Evolutionary conservation across 2,888 invertebrate species (phyloP).

Genomic region (Drosophila nr. perissopoda): DNA sequence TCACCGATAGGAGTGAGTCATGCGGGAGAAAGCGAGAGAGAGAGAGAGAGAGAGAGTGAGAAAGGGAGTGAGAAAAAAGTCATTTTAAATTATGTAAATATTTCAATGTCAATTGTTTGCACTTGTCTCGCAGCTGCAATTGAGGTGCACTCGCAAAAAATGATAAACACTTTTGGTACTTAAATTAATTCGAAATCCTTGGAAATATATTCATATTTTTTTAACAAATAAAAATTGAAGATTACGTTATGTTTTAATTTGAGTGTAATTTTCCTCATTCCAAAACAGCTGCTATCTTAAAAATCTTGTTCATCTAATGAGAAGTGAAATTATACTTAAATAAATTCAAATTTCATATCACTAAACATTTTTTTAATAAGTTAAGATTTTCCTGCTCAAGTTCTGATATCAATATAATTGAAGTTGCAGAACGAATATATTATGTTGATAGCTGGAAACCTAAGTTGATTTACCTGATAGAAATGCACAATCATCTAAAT

Average conservation of each 20-base stretch:
- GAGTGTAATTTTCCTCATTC: not conserved
- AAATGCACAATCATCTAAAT: constrained; percentile 96
- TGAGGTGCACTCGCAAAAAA: constrained; percentile 1
- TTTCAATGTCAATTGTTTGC: constrained; percentile 34
- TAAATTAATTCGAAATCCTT: not conserved
- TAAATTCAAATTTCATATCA: not conserved
- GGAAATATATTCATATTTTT: not conserved
- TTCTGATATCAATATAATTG: not conserved
- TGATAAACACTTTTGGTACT: not conserved
- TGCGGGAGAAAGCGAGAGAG: not conserved
- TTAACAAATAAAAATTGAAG: too few relatives aligned
- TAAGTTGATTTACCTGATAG: constrained; percentile 89
- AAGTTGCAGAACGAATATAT: too few relatives aligned
- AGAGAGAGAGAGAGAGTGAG: not conserved
- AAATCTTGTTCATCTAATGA: too few relatives aligned
- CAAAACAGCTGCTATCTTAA: not conserved
- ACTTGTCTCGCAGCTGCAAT: constrained; percentile 14
- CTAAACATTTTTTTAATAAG: not conserved
- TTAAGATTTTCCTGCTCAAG: not conserved
- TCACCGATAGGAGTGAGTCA: constrained; percentile 19
- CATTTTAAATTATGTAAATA: constrained; percentile 42
- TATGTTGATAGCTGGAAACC: not conserved
- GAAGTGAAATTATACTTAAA: not conserved
- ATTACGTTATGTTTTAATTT: not conserved
- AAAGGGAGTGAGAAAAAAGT: constrained; percentile 6